Conservation (phyloP, 92 coral and sea anemone genomes). For the Zoanthus solanderi region DNA sequence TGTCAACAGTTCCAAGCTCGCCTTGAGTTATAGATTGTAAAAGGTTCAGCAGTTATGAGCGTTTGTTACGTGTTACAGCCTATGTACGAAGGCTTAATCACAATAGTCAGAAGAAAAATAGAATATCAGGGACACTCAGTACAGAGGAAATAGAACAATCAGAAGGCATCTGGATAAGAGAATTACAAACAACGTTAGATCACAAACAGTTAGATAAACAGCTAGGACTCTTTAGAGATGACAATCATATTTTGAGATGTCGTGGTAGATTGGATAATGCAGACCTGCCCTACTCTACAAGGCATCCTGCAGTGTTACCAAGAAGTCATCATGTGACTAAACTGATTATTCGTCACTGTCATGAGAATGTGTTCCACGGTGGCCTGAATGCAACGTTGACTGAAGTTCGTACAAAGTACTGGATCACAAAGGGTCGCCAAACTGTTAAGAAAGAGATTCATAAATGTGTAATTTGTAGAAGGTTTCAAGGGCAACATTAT, state of each 20-base stretch:
- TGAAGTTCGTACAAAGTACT: conserved; percentile 19
- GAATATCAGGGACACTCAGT: conserved; percentile 25
- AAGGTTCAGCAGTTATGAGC: conserved; percentile 12
- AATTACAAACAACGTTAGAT: background rate
- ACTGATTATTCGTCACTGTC: conserved; percentile 13
- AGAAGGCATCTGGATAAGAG: conserved; percentile 19
- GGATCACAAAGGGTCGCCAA: conserved; percentile 37
- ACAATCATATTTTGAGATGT: conserved; percentile 16
- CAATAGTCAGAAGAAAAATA: background rate
- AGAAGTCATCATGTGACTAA: conserved; percentile 32
- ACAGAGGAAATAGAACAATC: conserved; percentile 26
- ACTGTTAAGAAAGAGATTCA: conserved; percentile 5
- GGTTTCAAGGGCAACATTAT: conserved; percentile 27
- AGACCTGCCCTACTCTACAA: conserved; percentile 6
- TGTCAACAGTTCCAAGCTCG: conserved; percentile 2
- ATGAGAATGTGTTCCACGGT: conserved; percentile 19
- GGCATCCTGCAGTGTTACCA: conserved; percentile 4
- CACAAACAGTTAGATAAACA: background rate
- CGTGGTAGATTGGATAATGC: background rate
- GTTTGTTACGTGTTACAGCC: conserved; percentile 16
- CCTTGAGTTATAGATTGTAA: background rate
- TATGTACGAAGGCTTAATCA: conserved; percentile 8
- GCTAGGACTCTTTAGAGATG: conserved; percentile 24
- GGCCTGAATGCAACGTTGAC: conserved; percentile 20
- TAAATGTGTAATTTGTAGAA: conserved; percentile 17